Evolutionary conservation across 2,888 invertebrate genomes (phyloP).

Genomic region (Cheilosia vulpina): DNA sequence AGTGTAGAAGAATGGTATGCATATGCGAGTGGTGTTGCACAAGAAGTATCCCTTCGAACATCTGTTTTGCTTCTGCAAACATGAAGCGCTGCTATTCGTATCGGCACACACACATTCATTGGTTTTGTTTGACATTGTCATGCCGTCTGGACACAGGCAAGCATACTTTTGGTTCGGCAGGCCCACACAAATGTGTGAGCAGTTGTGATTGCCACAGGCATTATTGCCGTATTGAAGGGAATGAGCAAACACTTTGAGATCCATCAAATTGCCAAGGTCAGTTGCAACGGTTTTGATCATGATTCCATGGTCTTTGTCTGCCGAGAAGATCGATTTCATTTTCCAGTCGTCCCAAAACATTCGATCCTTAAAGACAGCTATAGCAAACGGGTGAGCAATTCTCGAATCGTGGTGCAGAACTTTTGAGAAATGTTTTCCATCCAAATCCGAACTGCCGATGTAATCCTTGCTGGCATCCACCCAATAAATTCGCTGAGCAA

Average conservation of each 20-base stretch:
- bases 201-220: constrained; percentile 86
- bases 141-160: constrained; percentile 93
- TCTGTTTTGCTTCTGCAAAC: constrained; percentile 86
- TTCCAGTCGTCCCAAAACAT: constrained; percentile 97
- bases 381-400: constrained; percentile 93
- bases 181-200: constrained; percentile 91
- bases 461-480: constrained; percentile 93
- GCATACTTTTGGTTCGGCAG: constrained; percentile 87
- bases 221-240: constrained; percentile 90
- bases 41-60: constrained; percentile 86
- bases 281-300: constrained; percentile 86
- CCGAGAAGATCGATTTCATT: constrained; percentile 89
- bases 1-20: constrained; percentile 86
- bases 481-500: constrained; percentile 92
- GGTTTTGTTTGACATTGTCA: constrained; percentile 83
- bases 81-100: constrained; percentile 88
- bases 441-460: constrained; percentile 90
- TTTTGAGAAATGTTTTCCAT: constrained; percentile 88
- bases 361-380: constrained; percentile 92
- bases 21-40: constrained; percentile 85
- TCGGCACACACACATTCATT: constrained; percentile 91
- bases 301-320: constrained; percentile 90
- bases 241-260: constrained; percentile 91
- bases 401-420: constrained; percentile 87
- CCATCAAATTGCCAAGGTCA: constrained; percentile 90